Conservation (phyloP, 2,113 vertebrate species). For the Acanthisitta chloris region DNA sequence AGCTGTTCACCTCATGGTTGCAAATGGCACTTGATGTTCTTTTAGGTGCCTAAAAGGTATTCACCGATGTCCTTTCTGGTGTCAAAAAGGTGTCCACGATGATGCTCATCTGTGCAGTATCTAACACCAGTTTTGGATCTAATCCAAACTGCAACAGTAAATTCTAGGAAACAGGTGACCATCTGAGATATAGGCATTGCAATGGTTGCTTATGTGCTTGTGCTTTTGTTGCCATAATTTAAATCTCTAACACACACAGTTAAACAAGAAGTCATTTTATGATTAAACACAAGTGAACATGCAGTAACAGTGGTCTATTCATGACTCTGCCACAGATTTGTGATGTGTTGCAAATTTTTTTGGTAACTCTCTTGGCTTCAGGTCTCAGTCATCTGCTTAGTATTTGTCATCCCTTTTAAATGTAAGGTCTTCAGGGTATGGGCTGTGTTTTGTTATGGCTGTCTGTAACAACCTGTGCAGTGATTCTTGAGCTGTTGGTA, state of each 20-base stretch:
- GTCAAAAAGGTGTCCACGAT: not conserved
- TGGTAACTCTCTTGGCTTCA: not conserved
- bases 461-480: not conserved
- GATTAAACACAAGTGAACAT: not conserved
- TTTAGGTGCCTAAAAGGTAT: not conserved
- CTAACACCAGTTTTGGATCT: not conserved
- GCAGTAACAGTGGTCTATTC: not conserved
- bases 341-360: not conserved
- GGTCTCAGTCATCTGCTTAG: not conserved
- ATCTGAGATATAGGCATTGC: not conserved
- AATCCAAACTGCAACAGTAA: not conserved
- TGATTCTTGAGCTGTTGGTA: not conserved
- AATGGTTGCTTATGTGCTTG: not conserved
- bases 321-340: not conserved
- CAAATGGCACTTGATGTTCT: not conserved
- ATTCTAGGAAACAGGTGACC: not conserved
- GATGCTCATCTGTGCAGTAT: not conserved
- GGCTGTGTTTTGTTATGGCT: not conserved
- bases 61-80: not conserved
- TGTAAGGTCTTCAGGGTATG: not conserved
- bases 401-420: not conserved
- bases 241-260: not conserved
- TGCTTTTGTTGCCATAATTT: not conserved
- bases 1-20: not conserved
- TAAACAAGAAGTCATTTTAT: not conserved